Percentiles rank a stretch among this genome's conserved stretches.
Conservation (phyloP, 2,888 invertebrate species). For the Drosophila dives region DNA sequence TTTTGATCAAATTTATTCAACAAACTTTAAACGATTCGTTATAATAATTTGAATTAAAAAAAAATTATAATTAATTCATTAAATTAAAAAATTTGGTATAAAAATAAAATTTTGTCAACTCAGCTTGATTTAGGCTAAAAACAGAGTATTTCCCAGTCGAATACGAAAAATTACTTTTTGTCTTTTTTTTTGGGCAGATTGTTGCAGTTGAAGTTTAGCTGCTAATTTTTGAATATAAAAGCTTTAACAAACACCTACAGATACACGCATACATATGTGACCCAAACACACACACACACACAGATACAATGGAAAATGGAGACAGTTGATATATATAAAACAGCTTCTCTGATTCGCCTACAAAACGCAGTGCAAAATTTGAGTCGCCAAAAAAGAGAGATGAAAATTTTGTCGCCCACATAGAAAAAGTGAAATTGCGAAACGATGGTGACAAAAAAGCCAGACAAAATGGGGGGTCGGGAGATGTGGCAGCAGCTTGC, state of each 20-base stretch:
- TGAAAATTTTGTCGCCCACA: slow-evolving; percentile 51
- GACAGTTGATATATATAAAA: slow-evolving; percentile 41
- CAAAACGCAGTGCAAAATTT: slow-evolving; percentile 70
- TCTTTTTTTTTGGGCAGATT: slow-evolving; percentile 32
- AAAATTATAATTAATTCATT: no score
- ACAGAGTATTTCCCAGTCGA: neutral
- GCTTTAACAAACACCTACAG: slow-evolving; percentile 44
- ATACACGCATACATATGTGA: slow-evolving; percentile 4
- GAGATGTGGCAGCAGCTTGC: slow-evolving; percentile 24
- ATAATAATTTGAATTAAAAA: no score
- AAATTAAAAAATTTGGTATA: neutral
- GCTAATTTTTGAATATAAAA: slow-evolving; percentile 44
- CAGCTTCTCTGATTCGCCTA: slow-evolving; percentile 41
- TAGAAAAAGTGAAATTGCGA: slow-evolving; percentile 77
- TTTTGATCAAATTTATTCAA: neutral
- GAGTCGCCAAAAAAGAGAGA: slow-evolving; percentile 52
- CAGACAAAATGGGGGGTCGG: slow-evolving; percentile 39
- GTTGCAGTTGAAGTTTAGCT: slow-evolving; percentile 36
- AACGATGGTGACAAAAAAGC: slow-evolving; percentile 61
- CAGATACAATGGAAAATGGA: slow-evolving; percentile 10
- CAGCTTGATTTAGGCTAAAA: neutral
- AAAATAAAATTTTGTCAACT: neutral
- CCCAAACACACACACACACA: slow-evolving; percentile 12
- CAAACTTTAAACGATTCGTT: neutral
- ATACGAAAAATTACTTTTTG: neutral